phyloP scores from a whole-genome alignment of 2,888 invertebrate species.

The Aethes cnicana region DNA sequence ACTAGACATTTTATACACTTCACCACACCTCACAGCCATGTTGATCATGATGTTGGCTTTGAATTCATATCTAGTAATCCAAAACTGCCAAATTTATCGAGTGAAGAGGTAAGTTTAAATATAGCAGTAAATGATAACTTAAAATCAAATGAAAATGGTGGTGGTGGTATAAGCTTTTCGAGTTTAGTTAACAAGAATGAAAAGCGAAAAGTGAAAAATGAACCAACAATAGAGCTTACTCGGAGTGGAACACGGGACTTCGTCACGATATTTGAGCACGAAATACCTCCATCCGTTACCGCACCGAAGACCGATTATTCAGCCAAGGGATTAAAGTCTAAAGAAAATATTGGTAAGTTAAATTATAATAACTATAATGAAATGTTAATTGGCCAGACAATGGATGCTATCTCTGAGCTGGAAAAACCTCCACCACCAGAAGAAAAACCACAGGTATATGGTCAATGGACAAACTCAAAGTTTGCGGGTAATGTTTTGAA shows the following conservation, averaged over 20 bases:
- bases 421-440: slow-evolving; percentile 58
- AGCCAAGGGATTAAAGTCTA: slow-evolving; percentile 36
- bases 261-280: slow-evolving; percentile 53
- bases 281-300: slow-evolving; percentile 58
- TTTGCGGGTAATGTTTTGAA: slow-evolving; percentile 67
- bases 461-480: slow-evolving; percentile 68
- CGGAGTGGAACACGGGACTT: slow-evolving; percentile 40
- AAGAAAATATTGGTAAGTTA: slow-evolving; percentile 31
- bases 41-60: slow-evolving; percentile 50
- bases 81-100: slow-evolving; percentile 33
- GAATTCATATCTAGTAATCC: slow-evolving; percentile 35
- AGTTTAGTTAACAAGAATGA: slow-evolving; percentile 45
- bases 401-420: slow-evolving; percentile 46
- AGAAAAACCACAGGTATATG: slow-evolving; percentile 55
- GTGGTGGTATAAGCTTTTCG: slow-evolving; percentile 49
- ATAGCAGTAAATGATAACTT: slow-evolving; percentile 34
- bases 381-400: slow-evolving; percentile 29
- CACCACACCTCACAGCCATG: slow-evolving; percentile 46
- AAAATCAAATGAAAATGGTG: slow-evolving; percentile 37
- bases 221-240: slow-evolving; percentile 34
- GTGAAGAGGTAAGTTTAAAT: slow-evolving; percentile 49
- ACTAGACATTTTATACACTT: slow-evolving; percentile 47
- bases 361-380: neutral
- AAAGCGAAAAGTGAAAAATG: slow-evolving; percentile 41
- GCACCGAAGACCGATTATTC: slow-evolving; percentile 36